Evolutionary conservation across 1,140 invertebrate genomes (phyloP).

Genomic region (Monomorium pharaonis): DNA sequence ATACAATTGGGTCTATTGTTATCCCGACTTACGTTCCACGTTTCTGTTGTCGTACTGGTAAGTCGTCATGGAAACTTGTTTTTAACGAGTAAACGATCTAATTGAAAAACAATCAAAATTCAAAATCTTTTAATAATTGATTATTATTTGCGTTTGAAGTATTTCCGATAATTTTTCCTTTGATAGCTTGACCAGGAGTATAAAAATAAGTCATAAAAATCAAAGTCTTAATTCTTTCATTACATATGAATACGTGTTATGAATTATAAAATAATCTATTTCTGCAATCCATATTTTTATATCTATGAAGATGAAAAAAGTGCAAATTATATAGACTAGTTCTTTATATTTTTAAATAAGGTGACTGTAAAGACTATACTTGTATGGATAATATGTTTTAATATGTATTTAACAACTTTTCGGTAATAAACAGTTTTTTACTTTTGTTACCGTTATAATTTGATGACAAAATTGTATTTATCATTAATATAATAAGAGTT

Average conservation of each 20-base stretch:
- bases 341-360: neutral
- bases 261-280: neutral
- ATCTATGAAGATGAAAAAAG: neutral
- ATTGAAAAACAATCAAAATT: neutral
- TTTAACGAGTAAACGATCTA: neutral
- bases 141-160: neutral
- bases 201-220: neutral
- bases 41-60: neutral
- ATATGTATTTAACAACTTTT: neutral
- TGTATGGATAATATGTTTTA: too few species aligned
- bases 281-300: neutral
- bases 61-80: conserved; percentile 13
- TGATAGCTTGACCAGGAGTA: neutral
- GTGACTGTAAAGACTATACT: neutral
- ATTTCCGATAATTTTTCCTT: neutral
- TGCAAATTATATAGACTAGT: neutral
- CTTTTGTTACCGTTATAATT: neutral
- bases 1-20: neutral
- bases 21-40: neutral
- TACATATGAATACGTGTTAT: neutral
- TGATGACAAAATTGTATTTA: neutral
- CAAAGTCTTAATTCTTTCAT: neutral
- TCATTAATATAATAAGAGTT: neutral
- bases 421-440: neutral
- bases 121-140: neutral